Percentiles rank a stretch among this genome's conserved stretches.
Evolutionary conservation across 1,140 invertebrate genomes (phyloP).

Genomic region (Macrobrachium rosenbergii): DNA sequence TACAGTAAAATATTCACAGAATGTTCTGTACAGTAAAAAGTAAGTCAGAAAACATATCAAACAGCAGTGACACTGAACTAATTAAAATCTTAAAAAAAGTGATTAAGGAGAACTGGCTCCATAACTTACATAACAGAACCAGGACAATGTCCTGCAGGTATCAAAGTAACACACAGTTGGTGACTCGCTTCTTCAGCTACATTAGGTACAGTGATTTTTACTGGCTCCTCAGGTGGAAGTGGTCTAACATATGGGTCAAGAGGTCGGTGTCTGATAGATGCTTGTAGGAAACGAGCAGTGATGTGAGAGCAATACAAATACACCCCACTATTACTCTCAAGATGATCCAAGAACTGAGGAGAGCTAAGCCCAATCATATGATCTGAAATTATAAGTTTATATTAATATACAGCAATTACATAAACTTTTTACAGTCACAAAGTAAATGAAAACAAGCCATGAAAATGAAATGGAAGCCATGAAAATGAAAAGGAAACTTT

Average conservation of each 20-base stretch:
- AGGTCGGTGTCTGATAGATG: slow-evolving; percentile 61
- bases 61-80: no score
- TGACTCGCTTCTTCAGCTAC: slow-evolving; percentile 65
- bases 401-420: no score
- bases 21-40: no score
- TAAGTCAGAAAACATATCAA: no score
- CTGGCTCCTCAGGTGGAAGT: slow-evolving; percentile 65
- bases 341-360: slow-evolving; percentile 66
- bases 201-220: slow-evolving; percentile 64
- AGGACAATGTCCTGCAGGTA: slow-evolving; percentile 80
- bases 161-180: slow-evolving; percentile 74
- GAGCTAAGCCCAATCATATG: slow-evolving; percentile 76
- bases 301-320: slow-evolving; percentile 65
- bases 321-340: slow-evolving; percentile 65
- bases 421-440: neutral
- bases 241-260: slow-evolving; percentile 60
- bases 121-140: slow-evolving; percentile 78
- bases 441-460: neutral
- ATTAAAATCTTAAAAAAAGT: no score
- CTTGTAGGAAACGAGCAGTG: slow-evolving; percentile 65
- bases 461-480: neutral
- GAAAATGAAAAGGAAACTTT: no score
- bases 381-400: slow-evolving; percentile 70
- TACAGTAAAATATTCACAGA: no score
- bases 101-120: neutral